Base-by-base conservation (phyloP, 1,140 invertebrate species). In the Leucophenga varia region DNA sequence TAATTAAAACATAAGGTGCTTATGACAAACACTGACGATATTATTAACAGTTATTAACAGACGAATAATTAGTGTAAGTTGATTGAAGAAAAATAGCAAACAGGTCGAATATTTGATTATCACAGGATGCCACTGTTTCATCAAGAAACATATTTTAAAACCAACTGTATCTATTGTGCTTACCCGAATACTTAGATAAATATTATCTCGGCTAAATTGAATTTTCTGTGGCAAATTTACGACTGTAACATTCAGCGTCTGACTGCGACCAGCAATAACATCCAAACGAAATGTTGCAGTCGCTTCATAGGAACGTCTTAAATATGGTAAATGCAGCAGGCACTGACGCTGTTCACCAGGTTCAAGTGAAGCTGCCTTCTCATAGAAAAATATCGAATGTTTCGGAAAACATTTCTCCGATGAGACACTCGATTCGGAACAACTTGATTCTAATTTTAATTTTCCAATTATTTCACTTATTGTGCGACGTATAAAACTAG, bases 141-240 rank as follows among this genome's bases (percentile, higher is more conserved):
- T n/a, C n/a, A n/a, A n/a, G n/a, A n/a, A n/a, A n/a, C n/a, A n/a
- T n/a, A n/a, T n/a, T n/a, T n/a, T n/a, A n/a, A n/a, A n/a, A n/a
- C n/a, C n/a, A n/a, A n/a, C n/a, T n/a, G n/a, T n/a, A n/a, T 20
- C 10, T 4, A 34, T n/a, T 44, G 13, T 19, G 38, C 43, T n/a
- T 22, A 72, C 68, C 59, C 45, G 61, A 1, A 72, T 22, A 2
- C 55, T 59, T 5, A 72, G 14, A 28, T 72, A 72, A 8, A 64
- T 22, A 13, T 48, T 61, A 12, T 72, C 61, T 3, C 54, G 58
- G 3, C 44, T 42, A 4, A 64, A 57, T 43, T 38, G 45, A 0
- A 72, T 41, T 35, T 52, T 57, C 14, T 52, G 49, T 3, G 21
- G 6, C 10, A 72, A 48, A 59, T 72, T 72, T 4, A 72, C 51